Evolutionary conservation across 2,113 vertebrate species (phyloP), one percentile per base, ranked within the genome.

Genomic region (Mus pahari): DNA sequence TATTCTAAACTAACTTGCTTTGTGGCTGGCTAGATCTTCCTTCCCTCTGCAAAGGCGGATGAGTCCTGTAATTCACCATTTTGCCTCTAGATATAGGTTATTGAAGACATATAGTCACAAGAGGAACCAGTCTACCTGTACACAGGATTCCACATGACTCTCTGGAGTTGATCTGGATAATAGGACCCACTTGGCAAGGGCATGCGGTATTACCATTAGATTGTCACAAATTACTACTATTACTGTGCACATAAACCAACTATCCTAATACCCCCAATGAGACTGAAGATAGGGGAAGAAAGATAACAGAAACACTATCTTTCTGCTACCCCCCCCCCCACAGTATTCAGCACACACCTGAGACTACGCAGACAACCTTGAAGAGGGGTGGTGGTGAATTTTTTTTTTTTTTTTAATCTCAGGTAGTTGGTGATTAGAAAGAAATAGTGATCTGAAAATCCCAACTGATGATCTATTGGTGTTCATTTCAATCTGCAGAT

Each of bases 391-490:
- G 11, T 33, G 3, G 31, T 68, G 64, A 66, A 36, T 22, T 36
- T 53, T 33, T 45, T 33, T 39, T 53, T 33, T 53, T 33, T 71
- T 90, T 75, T 64, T 19, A 64, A 84, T 79, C 22, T 79, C 17
- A 90, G 55, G 73, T 60, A 4, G 16, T 78, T 53, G 79, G 50
- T 39, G n/a, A 19, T 53, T 91, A 31, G 73, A 75, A 93, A 93
- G 50, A 89, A 95, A 68, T 12, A 17, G 24, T 90, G 71, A 36
- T 82, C n/a, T 77, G 71, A 68, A 91, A 94, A 92, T 94, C 22
- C 26, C 48, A 78, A 90, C 73, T 11, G 16, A 7, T 26, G 42
- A 39, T 79, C 22, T 22, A 58, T 33, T 92, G 77, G 39, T 66
- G 89, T 42, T 68, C 36, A 71, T n/a, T 60, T 82, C 19, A 39